Base-by-base conservation (phyloP, 2,113 vertebrate genomes). In the Ivindomyrus marchei region DNA sequence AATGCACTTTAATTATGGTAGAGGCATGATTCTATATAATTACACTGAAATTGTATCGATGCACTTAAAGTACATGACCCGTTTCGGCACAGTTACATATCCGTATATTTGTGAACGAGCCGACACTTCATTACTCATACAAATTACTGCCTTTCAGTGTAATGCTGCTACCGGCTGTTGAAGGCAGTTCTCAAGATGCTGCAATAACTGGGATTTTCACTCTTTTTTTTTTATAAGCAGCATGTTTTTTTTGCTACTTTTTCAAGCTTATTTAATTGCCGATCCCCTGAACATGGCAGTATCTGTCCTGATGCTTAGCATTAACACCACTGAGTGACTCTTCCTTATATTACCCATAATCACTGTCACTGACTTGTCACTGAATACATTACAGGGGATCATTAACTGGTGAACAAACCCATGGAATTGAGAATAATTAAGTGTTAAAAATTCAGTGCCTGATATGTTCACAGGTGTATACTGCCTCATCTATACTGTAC, bases 361-460 rank as follows among this genome's bases (percentile, higher is more conserved):
- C 50, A 47, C 50, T 27, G 50, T 52, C 50, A 56, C 49, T 87
- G n/a, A 47, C 9, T n/a, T 87, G 85, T 87, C 50, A 53, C 27
- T 87, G n/a, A 87, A 53, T 36, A 87, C 21, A 87, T 36, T 87
- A 53, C 11, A 53, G 50, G 49, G 85, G n/a, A 53, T 87, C 50
- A 87, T 36, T 87, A 52, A 31, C 27, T 52, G 47, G n/a, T 36
- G 50, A 50, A 87, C n/a, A 87, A 87, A 53, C 85, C 85, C 85
- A 53, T 39, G 15, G 47, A 87, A 53, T 11, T 39, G 4, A 24
- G 47, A 47, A 27, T 86, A 50, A 49, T 47, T 86, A 86, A 27
- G 24, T 19, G 24, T 86, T 13, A 49, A 86, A 56, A 47, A 42
- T 87, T 19, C 47, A 87, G 85, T 39, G 15, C 85, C 17, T 56